Evolutionary conservation across 2,888 invertebrate species (phyloP).

Genomic region (Scaptomyza caliginosa): DNA sequence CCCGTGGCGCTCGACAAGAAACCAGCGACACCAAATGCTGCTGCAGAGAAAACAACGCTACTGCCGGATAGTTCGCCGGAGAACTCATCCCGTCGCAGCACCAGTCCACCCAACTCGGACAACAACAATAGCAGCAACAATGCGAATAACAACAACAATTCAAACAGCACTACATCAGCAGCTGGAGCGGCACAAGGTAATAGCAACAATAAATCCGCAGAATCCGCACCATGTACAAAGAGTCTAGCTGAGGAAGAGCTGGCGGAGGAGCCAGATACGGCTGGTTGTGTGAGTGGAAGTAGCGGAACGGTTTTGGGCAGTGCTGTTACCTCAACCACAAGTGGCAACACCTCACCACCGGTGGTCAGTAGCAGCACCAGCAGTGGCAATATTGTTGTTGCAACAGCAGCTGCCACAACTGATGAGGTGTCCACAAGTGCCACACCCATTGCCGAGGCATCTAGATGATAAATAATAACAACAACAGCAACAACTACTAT

Average conservation of each 20-base stretch:
- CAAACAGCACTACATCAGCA: constrained; percentile 15
- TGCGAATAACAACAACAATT: constrained; percentile 24
- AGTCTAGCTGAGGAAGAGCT: constrained; percentile 41
- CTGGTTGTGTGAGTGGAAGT: not conserved
- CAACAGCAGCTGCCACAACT: constrained; percentile 23
- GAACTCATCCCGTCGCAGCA: constrained; percentile 66
- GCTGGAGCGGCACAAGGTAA: constrained; percentile 59
- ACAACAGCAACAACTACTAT: constrained; percentile 10
- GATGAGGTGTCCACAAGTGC: constrained; percentile 82
- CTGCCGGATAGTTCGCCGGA: constrained; percentile 70
- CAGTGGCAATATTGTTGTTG: constrained; percentile 26
- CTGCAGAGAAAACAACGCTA: constrained; percentile 45
- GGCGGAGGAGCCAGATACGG: constrained; percentile 30
- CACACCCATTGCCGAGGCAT: constrained; percentile 59
- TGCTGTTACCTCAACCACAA: constrained; percentile 82
- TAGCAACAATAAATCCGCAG: constrained; percentile 36
- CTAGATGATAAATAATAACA: constrained; percentile 49
- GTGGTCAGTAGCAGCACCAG: constrained; percentile 83
- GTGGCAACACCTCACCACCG: constrained; percentile 81
- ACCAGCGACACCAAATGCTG: constrained; percentile 59
- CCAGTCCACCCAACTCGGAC: constrained; percentile 61
- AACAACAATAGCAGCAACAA: constrained; percentile 61
- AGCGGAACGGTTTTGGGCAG: constrained; percentile 23
- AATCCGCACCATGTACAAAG: constrained; percentile 43
- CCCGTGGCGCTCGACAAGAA: constrained; percentile 65